A percentile compares a stretch with the other conserved stretches of the same genome.
phyloP scores from a whole-genome alignment of 2,113 vertebrate species.

The Ictalurus furcatus region DNA sequence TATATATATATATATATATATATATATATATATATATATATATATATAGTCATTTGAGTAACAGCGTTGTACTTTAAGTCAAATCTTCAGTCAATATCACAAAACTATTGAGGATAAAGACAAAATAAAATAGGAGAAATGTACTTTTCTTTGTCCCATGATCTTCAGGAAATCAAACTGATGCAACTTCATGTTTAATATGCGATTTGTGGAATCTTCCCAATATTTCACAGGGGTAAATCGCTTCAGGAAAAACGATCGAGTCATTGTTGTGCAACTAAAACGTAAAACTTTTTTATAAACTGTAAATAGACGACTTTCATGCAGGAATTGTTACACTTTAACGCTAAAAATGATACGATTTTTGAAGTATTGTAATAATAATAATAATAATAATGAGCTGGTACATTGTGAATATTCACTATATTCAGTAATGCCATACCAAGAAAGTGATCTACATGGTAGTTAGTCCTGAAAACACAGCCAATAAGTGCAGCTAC shows the following conservation, averaged over 20 bases:
- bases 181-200: not conserved
- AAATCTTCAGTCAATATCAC: not conserved
- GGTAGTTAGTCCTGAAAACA: not conserved
- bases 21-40: too few relatives aligned
- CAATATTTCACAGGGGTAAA: too few relatives aligned
- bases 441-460: not conserved
- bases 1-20: too few relatives aligned
- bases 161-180: not conserved
- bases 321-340: not conserved
- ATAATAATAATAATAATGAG: not conserved
- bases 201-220: not conserved
- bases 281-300: not conserved
- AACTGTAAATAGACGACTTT: not conserved
- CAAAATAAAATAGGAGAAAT: not conserved
- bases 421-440: not conserved
- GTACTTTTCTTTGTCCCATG: not conserved
- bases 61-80: not conserved
- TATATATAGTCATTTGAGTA: too few relatives aligned
- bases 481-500: not conserved
- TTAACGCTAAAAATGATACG: not conserved
- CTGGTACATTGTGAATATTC: not conserved
- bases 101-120: not conserved
- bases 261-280: too few relatives aligned
- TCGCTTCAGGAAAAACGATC: too few relatives aligned
- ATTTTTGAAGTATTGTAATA: not conserved